Conservation (phyloP, 2,888 invertebrate genomes). For the Phyllotreta cruciferae region DNA sequence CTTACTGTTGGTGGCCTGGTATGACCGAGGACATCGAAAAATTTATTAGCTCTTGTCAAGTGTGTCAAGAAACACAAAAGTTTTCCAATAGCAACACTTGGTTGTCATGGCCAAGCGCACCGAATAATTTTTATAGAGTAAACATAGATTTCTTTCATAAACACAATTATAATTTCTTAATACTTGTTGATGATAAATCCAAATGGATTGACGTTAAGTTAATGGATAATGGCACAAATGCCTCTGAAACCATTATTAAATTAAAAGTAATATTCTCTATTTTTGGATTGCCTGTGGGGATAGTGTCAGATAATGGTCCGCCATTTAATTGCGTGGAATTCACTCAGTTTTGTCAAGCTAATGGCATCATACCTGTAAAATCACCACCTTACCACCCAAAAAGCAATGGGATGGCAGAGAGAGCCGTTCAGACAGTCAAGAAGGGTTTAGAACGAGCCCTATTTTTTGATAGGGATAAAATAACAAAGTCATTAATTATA, state of each 20-base stretch:
- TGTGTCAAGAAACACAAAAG: slow-evolving; percentile 38
- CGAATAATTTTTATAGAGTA: slow-evolving; percentile 34
- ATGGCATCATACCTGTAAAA: slow-evolving; percentile 43
- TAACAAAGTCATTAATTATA: neutral
- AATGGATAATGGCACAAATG: slow-evolving; percentile 39
- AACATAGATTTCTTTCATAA: slow-evolving; percentile 37
- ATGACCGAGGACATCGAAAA: slow-evolving; percentile 38
- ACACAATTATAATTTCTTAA: slow-evolving; percentile 30
- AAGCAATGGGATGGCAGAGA: slow-evolving; percentile 41
- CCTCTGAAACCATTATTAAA: slow-evolving; percentile 22
- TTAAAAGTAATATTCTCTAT: slow-evolving; percentile 37
- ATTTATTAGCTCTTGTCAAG: slow-evolving; percentile 33
- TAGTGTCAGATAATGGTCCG: slow-evolving; percentile 44
- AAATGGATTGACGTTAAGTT: slow-evolving; percentile 43
- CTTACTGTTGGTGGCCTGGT: slow-evolving; percentile 40
- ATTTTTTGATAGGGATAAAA: no score
- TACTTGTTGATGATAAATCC: slow-evolving; percentile 38
- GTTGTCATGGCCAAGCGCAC: slow-evolving; percentile 36
- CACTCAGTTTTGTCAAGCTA: slow-evolving; percentile 41
- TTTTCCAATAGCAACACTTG: slow-evolving; percentile 32
- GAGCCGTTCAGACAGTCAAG: slow-evolving; percentile 42
- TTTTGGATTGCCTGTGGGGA: slow-evolving; percentile 39
- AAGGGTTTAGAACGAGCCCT: slow-evolving; percentile 32
- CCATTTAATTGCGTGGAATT: slow-evolving; percentile 41
- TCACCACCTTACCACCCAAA: slow-evolving; percentile 43